These are phyloP conservation scores for Naja naja DNA, from an alignment of 2,113 vertebrate genomes.

Conservation along the genomic window DNA sequence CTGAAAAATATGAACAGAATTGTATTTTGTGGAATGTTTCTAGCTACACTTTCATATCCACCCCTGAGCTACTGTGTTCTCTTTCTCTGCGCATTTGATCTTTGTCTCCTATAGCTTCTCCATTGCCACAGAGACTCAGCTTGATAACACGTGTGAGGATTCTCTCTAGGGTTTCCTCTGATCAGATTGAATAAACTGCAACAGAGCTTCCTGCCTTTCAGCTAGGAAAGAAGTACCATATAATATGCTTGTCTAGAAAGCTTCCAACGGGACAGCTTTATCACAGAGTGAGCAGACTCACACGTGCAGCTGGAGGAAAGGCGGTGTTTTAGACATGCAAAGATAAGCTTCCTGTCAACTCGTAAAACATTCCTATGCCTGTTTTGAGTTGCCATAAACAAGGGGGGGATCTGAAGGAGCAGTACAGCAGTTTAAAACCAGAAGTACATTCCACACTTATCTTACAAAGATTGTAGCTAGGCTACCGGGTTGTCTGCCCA, in stretches of 20 bases:
- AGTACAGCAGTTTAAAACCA: too few relatives aligned
- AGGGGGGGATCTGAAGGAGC: too few relatives aligned
- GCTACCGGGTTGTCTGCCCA: too few relatives aligned
- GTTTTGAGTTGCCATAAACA: too few relatives aligned
- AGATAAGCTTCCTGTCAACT: background rate
- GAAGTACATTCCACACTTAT: too few relatives aligned
- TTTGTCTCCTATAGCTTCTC: background rate
- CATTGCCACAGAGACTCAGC: background rate
- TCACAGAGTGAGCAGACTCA: background rate
- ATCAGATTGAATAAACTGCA: background rate
- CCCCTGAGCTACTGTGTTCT: background rate
- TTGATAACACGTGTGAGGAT: background rate
- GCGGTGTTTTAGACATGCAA: background rate
- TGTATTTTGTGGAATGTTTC: background rate
- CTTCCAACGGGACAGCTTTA: background rate
- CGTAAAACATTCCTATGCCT: too few relatives aligned
- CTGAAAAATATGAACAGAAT: slow-evolving; percentile 6
- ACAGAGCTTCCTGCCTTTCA: background rate
- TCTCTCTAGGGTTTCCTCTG: slow-evolving; percentile 4
- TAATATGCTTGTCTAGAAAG: background rate
- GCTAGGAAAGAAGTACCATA: background rate
- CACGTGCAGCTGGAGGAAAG: background rate
- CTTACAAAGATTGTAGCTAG: too few relatives aligned
- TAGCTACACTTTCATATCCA: background rate
- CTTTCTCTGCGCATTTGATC: slow-evolving; percentile 13